Base-by-base conservation (phyloP, 2,888 invertebrate genomes). In the Calameuta idolon region DNA sequence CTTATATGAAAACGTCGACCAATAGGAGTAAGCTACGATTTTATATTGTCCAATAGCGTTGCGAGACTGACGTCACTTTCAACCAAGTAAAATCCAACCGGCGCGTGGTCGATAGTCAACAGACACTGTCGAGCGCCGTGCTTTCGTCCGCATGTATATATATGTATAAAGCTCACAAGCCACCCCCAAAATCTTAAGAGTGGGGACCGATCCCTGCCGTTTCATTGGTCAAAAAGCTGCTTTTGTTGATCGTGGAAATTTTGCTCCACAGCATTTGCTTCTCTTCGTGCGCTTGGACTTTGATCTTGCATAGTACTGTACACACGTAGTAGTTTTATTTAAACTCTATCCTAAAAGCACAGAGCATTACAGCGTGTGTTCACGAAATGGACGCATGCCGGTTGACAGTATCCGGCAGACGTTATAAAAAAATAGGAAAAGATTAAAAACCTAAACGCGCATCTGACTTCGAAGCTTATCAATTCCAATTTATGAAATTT, bases 1-100 rank as follows among this genome's bases (percentile, higher is more conserved):
- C 86, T 89, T 89, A 88, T 89, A 89, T 84, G 85, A 85, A 82
- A 76, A 77, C 79, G 80, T 11, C 82, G 81, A 79, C 87, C 86
- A 89, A 87, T 88, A 80, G 81, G 82, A 81, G 80, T 78, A 81
- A 83, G 76, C 73, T 69, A 55, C 75, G 37, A 34, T 69, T 68
- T 69, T 69, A 68, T 76, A 71, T 71, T 71, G 78, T 76, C 78
- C 34, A 77, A 71, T 73, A 73, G 37, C 75, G 73, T 75, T 40
- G 35, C 69, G 73, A 73, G 79, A 11, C 75, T 37, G 35, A 12
- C 69, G 69, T 69, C 69, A 77, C 77, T 33, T 71, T 79, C 77
- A 33, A 30, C 86, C 85, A 86, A 83, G 79, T 82, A 81, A 84
- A 84, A 81, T 76, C 74, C 78, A 69, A 37, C 23, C 40, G 40